Percentiles rank a stretch among this genome's conserved stretches.
Conservation (phyloP, 2,797 vertebrate genomes). For the Threskiornis aethiopicus region DNA sequence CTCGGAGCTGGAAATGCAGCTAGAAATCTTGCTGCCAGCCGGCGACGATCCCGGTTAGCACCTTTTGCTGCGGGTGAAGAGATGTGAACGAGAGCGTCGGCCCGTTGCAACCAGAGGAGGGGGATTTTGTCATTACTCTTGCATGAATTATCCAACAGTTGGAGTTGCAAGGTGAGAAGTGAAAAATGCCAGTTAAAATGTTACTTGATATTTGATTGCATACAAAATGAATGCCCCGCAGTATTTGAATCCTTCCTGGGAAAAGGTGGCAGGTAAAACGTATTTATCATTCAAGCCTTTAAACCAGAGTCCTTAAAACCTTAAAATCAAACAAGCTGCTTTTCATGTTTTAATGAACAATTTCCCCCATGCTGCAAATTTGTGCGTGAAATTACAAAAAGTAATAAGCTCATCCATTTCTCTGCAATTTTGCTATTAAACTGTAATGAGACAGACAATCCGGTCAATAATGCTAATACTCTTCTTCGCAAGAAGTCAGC, state of each 20-base stretch:
- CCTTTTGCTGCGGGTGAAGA: not conserved
- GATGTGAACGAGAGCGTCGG: not conserved
- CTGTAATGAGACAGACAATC: not conserved
- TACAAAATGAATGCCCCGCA: not conserved
- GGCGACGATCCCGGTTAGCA: fast-evolving
- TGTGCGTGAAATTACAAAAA: not conserved
- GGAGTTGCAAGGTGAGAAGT: not conserved
- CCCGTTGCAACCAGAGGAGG: not conserved
- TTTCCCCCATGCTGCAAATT: not conserved
- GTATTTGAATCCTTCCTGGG: not conserved
- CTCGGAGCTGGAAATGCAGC: not conserved
- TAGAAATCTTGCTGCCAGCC: not conserved
- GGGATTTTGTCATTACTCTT: not conserved
- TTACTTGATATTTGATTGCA: not conserved
- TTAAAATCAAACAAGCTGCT: not conserved
- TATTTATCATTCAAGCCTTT: not conserved
- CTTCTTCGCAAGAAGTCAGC: not conserved
- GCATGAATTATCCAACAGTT: not conserved
- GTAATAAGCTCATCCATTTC: not conserved
- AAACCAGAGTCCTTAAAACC: not conserved
- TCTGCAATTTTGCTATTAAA: not conserved
- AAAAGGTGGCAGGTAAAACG: not conserved
- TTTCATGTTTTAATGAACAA: not conserved
- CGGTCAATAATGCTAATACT: not conserved
- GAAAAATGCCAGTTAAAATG: not conserved